These are phyloP conservation scores for Lithodes maja DNA, from an alignment of 2,888 invertebrate genomes.

Conservation along the genomic window DNA sequence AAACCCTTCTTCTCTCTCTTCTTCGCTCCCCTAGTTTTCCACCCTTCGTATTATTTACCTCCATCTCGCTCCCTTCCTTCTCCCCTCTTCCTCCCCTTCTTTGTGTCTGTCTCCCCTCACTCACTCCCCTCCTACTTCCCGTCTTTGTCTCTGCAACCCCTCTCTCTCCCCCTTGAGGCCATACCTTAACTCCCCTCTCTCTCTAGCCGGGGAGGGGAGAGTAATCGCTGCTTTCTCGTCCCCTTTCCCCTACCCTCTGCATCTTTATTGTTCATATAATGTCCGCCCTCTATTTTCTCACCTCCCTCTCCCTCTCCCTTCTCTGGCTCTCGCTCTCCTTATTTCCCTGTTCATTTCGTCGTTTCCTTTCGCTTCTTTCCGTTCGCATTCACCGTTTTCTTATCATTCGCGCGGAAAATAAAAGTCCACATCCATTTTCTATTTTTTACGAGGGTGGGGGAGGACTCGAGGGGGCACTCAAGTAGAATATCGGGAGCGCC, in stretches of 20 bases:
- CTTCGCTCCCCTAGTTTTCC: background rate
- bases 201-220: constrained; percentile 55
- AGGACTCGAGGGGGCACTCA: background rate
- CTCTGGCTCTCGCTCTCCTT: constrained; percentile 27
- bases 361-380: constrained; percentile 15
- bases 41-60: constrained; percentile 28
- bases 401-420: background rate
- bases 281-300: constrained; percentile 59
- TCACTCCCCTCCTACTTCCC: constrained; percentile 49
- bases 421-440: background rate
- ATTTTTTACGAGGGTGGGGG: background rate
- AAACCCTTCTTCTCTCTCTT: background rate
- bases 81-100: constrained; percentile 56
- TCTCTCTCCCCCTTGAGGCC: constrained; percentile 59
- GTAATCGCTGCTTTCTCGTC: constrained; percentile 63
- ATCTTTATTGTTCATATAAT: constrained; percentile 67
- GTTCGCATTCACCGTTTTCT: constrained; percentile 15
- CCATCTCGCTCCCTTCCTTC: constrained; percentile 44
- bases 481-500: background rate
- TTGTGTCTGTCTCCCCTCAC: constrained; percentile 59
- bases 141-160: constrained; percentile 48
- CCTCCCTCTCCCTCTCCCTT: constrained; percentile 53
- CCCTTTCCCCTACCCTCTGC: constrained; percentile 61
- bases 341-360: constrained; percentile 30
- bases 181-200: constrained; percentile 62